Evolutionary conservation across 2,888 invertebrate genomes (phyloP).

Genomic region (Drosophila pseudotakahashii): DNA sequence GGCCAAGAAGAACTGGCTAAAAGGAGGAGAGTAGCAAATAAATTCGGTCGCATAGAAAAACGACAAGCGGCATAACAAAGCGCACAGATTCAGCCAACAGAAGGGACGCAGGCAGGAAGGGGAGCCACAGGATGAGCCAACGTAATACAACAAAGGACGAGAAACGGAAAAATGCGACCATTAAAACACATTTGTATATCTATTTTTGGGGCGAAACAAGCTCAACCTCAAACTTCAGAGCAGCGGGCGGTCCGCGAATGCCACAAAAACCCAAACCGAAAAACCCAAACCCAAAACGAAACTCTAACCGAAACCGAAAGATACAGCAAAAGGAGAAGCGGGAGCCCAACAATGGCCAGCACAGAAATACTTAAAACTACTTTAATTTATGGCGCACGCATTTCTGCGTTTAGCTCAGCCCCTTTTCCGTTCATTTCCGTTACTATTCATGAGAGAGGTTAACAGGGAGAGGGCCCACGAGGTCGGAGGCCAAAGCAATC

Average conservation of each 20-base stretch:
- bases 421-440: slow-evolving; percentile 42
- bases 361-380: slow-evolving; percentile 71
- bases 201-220: slow-evolving; percentile 69
- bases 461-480: neutral
- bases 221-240: slow-evolving; percentile 41
- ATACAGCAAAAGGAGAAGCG: slow-evolving; percentile 35
- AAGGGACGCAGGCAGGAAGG: slow-evolving; percentile 1
- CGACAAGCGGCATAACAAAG: slow-evolving; percentile 79
- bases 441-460: slow-evolving; percentile 30
- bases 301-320: slow-evolving; percentile 31
- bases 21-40: slow-evolving; percentile 52
- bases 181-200: slow-evolving; percentile 81
- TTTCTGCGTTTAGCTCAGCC: slow-evolving; percentile 66
- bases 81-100: slow-evolving; percentile 62
- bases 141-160: slow-evolving; percentile 45
- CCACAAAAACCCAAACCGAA: slow-evolving; percentile 26
- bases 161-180: slow-evolving; percentile 69
- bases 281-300: slow-evolving; percentile 41
- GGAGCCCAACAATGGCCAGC: slow-evolving; percentile 27
- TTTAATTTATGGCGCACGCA: slow-evolving; percentile 79
- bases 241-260: slow-evolving; percentile 39
- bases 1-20: slow-evolving; percentile 20
- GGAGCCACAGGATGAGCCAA: slow-evolving; percentile 36
- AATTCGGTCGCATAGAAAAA: slow-evolving; percentile 78
- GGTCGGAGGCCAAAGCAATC: slow-evolving; percentile 66